Conservation (phyloP, 1,140 invertebrate species). For the Pantala flavescens region DNA sequence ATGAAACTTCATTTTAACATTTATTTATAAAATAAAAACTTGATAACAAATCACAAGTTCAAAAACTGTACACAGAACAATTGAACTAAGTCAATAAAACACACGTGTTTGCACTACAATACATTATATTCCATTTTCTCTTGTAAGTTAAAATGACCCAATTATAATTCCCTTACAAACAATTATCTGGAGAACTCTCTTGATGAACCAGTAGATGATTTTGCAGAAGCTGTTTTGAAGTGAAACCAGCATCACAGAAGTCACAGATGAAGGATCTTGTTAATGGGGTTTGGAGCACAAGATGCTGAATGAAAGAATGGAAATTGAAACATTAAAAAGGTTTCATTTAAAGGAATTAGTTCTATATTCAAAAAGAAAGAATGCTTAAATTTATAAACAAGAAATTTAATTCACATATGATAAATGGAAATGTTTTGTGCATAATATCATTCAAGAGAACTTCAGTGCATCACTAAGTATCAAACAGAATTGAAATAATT, state of each 20-base stretch:
- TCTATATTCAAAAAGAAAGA: no score
- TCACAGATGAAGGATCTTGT: conserved; percentile 30
- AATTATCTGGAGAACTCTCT: conserved; percentile 4
- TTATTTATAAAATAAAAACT: conserved; percentile 11
- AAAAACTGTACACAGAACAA: conserved; percentile 8
- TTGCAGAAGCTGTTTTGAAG: conserved; percentile 25
- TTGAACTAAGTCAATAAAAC: neutral
- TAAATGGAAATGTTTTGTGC: no score
- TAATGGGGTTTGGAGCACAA: neutral
- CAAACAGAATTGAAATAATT: no score
- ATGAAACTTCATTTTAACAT: conserved; percentile 10
- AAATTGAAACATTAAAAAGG: no score
- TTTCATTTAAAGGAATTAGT: no score
- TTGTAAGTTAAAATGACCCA: neutral
- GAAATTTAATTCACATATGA: no score
- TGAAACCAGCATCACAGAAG: conserved; percentile 31
- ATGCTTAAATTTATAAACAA: no score
- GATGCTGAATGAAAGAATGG: neutral
- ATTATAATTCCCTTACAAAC: neutral
- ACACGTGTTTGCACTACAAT: neutral
- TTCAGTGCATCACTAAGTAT: no score
- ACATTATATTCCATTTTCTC: neutral
- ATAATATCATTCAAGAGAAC: no score
- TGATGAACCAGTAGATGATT: conserved; percentile 27
- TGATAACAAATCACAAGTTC: conserved; percentile 10